These are phyloP conservation scores for Microctonus hyperodae DNA, from an alignment of 2,888 invertebrate genomes.

Conservation along the genomic window DNA sequence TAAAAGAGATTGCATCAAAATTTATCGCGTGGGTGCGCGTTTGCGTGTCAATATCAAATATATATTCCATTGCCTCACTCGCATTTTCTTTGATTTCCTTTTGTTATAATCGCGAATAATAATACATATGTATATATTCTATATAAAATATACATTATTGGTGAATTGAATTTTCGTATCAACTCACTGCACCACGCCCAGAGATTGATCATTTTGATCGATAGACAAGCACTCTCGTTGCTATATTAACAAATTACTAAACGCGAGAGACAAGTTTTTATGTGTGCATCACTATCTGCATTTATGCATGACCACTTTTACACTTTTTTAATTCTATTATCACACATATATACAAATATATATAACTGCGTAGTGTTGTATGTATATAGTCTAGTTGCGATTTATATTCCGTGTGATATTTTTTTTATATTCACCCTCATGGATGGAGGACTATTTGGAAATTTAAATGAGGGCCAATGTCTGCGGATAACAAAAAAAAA, in stretches of 20 bases:
- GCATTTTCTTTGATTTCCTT: background rate
- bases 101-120: background rate
- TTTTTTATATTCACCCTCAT: too few relatives aligned
- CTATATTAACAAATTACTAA: conserved; percentile 13
- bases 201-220: conserved; percentile 15
- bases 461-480: background rate
- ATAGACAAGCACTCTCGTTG: conserved; percentile 14
- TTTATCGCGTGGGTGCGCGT: conserved; percentile 14
- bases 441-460: background rate
- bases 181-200: conserved; percentile 10
- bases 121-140: background rate
- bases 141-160: too few relatives aligned
- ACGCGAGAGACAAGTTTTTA: background rate
- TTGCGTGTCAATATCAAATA: conserved; percentile 18
- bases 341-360: background rate
- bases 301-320: background rate
- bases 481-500: background rate
- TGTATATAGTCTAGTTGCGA: too few relatives aligned
- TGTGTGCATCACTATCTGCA: background rate
- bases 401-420: too few relatives aligned
- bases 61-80: conserved; percentile 11
- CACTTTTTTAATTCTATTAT: background rate
- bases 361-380: background rate
- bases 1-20: conserved; percentile 20
- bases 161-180: conserved; percentile 12